Conservation (phyloP, 2,888 invertebrate genomes). For the Ennomos erosarius region DNA sequence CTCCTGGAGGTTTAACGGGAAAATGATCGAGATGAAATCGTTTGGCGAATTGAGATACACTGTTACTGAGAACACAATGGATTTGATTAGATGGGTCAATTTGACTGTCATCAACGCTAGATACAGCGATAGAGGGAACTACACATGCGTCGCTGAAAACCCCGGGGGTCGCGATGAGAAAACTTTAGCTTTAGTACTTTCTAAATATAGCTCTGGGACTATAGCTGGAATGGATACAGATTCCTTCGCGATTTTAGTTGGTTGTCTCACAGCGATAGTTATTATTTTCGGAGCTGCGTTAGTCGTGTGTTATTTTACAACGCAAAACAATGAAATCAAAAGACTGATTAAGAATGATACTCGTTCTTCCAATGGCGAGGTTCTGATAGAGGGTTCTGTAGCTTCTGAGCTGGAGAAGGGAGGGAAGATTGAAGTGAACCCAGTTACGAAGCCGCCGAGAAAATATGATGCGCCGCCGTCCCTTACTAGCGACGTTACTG, state of each 20-base stretch:
- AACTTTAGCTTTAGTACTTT: conserved; percentile 88
- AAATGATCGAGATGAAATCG: conserved; percentile 82
- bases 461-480: conserved; percentile 88
- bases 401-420: conserved; percentile 92
- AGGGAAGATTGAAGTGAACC: conserved; percentile 92
- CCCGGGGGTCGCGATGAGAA: conserved; percentile 92
- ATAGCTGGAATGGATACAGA: conserved; percentile 80
- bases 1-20: conserved; percentile 89
- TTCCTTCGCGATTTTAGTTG: conserved; percentile 81
- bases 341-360: conserved; percentile 87
- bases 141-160: conserved; percentile 93
- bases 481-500: conserved; percentile 88
- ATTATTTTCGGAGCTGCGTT: conserved; percentile 77
- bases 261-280: conserved; percentile 74
- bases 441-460: conserved; percentile 92
- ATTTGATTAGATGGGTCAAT: conserved; percentile 86
- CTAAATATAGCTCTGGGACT: conserved; percentile 72
- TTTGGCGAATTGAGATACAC: conserved; percentile 81
- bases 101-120: conserved; percentile 88
- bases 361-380: conserved; percentile 87
- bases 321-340: conserved; percentile 79
- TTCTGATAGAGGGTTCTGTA: conserved; percentile 89
- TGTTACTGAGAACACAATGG: conserved; percentile 74
- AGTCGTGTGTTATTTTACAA: conserved; percentile 83
- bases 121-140: conserved; percentile 89